Conservation (phyloP, 2,888 invertebrate species). For the Athrips mouffetella region DNA sequence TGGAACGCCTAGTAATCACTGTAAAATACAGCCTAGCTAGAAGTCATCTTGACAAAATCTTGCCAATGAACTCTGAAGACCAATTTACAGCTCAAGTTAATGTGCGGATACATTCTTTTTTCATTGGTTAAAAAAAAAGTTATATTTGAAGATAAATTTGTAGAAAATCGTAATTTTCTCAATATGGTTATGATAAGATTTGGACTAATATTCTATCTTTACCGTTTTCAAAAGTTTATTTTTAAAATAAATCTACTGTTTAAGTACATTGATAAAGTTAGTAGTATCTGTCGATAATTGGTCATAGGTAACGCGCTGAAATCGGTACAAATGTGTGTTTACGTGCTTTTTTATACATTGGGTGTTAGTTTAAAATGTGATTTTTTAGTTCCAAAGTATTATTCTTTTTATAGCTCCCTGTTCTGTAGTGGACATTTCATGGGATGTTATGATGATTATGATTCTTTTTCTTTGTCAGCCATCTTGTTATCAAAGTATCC, state of each 20-base stretch:
- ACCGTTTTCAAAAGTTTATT: not conserved
- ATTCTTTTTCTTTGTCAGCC: no score
- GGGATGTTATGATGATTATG: no score
- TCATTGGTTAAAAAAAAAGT: not conserved
- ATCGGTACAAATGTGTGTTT: slow-evolving; percentile 4
- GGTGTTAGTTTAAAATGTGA: no score
- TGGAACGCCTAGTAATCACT: slow-evolving; percentile 4
- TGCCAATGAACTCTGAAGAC: slow-evolving; percentile 9
- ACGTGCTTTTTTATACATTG: not conserved
- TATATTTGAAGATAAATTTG: slow-evolving; percentile 2
- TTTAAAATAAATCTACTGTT: slow-evolving; percentile 1
- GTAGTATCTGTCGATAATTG: slow-evolving; percentile 5
- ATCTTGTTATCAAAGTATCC: slow-evolving; percentile 9
- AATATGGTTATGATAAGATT: slow-evolving; percentile 5
- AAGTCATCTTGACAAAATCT: slow-evolving; percentile 3
- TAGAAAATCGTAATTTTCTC: not conserved
- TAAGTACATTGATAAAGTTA: slow-evolving; percentile 7
- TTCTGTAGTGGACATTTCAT: no score
- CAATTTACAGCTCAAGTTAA: slow-evolving; percentile 5
- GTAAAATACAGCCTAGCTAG: slow-evolving; percentile 6
- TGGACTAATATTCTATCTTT: not conserved
- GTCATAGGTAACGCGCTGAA: not conserved
- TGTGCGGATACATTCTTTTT: not conserved
- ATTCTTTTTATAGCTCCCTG: no score
- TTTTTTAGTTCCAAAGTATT: no score